Evolutionary conservation across 1,140 invertebrate species (phyloP), one percentile per base, ranked within the genome.

Genomic region (Nautilus pompilius): DNA sequence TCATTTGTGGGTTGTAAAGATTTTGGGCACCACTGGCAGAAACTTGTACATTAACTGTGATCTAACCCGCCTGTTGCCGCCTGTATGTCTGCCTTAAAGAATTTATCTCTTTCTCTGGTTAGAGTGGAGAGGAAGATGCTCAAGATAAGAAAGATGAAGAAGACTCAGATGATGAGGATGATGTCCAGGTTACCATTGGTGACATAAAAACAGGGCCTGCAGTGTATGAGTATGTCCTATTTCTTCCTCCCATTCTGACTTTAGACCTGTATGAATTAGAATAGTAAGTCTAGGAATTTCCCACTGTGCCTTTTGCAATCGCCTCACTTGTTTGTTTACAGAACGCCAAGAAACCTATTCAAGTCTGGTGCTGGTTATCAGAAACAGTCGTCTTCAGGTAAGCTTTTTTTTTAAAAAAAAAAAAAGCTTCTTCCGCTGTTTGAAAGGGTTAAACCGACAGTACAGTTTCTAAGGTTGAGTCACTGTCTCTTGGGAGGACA

Each of bases 131-230:
- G 33, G 69, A 72, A 66, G 72, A 70, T 20, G 65, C 57, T 30
- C 54, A 36, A 10, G 60, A 55, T 10, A 62, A 69, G n/a, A 69
- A 70, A 45, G 70, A 75, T 41, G 70, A 76, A 56, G 73, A 76
- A 49, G 76, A 78, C 48, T 72, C 73, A 58, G 75, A 77, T 65
- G 71, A 71, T 66, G 79, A 80, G 61, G 78, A 80, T 67, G 72
- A 78, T 72, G 79, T 80, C 53, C 77, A 80, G 60, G 76, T 80
- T 51, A 80, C 79, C 3, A 79, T 80, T 59, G 77, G 77, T 28
- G 77, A 80, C 62, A 80, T 80, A 51, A 78, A 76, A 66, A 65
- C 75, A 13, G 68, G 78, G 60, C 71, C n/a, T n/a, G n/a, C 77
- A 22, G 63, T 68, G 6, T 65, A 59, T 57, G 75, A 77, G 68